Base-by-base conservation (phyloP, 2,113 vertebrate species). In the Thomomys bottae region DNA sequence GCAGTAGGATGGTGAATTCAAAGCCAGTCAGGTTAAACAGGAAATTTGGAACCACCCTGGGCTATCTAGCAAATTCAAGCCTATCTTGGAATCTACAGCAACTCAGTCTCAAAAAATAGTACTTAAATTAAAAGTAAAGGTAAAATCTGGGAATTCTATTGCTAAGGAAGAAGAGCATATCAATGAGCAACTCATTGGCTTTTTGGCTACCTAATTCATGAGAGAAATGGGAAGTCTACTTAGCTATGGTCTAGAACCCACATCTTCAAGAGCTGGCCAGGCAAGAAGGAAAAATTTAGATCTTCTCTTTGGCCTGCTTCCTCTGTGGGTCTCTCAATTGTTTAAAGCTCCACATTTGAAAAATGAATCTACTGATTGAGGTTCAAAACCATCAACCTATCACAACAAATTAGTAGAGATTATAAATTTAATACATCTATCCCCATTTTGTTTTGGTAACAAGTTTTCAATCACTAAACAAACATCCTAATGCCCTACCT, bases 321-420 rank as follows among this genome's bases (percentile, higher is more conserved):
- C 26, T 61, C 9, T 24, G 11, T 86, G 70, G 40, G 2, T 59
- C 45, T 70, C 30, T 85, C 73, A n/a, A 15, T 54, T 77, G 20
- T 88, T 76, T 88, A 14, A 28, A 67, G 54, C 38, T 88, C 57
- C 66, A 66, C n/a, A 82, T 17, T 10, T 5, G 17, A 85, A 87
- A n/a, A 87, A 59, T 15, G 57, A 81, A 85, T 88, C 42, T 70
- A 66, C 61, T 83, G 61, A 66, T 59, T 61, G 28, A 88, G 88
- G 63, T 11, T 12, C 68, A 71, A 49, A 54, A 61, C 15, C 3
- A 88, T 88, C 70, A 72, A 36, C 8, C 12, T n/a, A 70, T 32
- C 40, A 45, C 57, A 84, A 45, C 8, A 90, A 79, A 83, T 75
- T 21, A 49, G 23, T 26, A 23, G 40, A 84, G 54, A 61, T 9